These are phyloP conservation scores for Lepilemur septentrionalis DNA, from an alignment of 2,797 vertebrate genomes.

Conservation along the genomic window DNA sequence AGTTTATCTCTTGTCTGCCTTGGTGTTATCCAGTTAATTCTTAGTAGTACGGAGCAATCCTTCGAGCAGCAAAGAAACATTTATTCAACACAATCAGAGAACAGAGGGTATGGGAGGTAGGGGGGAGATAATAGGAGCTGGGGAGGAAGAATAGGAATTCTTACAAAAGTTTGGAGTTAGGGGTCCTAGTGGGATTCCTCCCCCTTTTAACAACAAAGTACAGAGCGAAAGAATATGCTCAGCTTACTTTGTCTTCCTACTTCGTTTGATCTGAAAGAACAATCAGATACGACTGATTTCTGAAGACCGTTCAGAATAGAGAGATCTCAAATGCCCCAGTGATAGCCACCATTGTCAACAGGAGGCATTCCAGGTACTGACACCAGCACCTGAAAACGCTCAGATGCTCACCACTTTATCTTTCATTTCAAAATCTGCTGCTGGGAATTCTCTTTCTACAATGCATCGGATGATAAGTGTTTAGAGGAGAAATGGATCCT, in stretches of 20 bases:
- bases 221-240: constrained; percentile 81
- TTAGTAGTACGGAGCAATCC: not conserved
- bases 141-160: constrained; percentile 70
- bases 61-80: constrained; percentile 8
- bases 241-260: constrained; percentile 85
- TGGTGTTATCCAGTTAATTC: constrained; percentile 64
- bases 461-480: constrained; percentile 82
- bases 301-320: constrained; percentile 85
- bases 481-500: constrained; percentile 84
- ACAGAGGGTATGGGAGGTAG: constrained; percentile 60
- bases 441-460: constrained; percentile 86
- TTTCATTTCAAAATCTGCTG: constrained; percentile 87
- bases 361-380: constrained; percentile 85
- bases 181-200: constrained; percentile 85
- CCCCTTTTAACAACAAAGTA: constrained; percentile 87
- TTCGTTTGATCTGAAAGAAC: constrained; percentile 88
- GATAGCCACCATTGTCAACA: constrained; percentile 86
- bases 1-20: constrained; percentile 62
- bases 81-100: constrained; percentile 64
- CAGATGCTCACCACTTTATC: constrained; percentile 82
- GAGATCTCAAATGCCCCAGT: constrained; percentile 82
- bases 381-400: constrained; percentile 82
- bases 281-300: constrained; percentile 87
- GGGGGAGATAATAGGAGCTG: not conserved
- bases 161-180: constrained; percentile 83